Base-by-base conservation (phyloP, 2,113 vertebrate genomes). In the Okapia johnstoni region DNA sequence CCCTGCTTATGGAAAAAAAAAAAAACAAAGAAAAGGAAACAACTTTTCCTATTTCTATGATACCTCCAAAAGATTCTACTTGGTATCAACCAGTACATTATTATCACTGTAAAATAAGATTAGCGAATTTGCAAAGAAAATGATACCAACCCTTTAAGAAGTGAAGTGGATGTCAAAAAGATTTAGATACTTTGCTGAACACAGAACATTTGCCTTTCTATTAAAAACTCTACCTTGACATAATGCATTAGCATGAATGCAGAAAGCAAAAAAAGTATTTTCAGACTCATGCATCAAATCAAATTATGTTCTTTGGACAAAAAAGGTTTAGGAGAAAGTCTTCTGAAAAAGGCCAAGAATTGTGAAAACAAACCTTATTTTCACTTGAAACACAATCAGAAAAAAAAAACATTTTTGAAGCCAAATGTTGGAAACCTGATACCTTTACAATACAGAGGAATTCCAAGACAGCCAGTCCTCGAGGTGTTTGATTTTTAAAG, bases 261-360 rank as follows among this genome's bases (percentile, higher is more conserved):
- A 97, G n/a, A 96, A 91, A 94, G 33, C 4, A 77, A 26, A 92
- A 90, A 77, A 95, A 94, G 43, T 94, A 52, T 93, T 94, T 80
- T 52, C 46, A 88, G 79, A 94, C 57, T 58, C 60, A 90, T 50
- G 57, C 81, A 46, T 85, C 23, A 88, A 96, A 94, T 73, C 55
- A 96, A 93, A 96, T 93, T 66, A 92, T 58, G 15, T 70, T 94
- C 43, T 93, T 86, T 84, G 23, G 66, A 91, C 43, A 97, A 95
- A 93, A 54, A 86, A 77, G 21, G 5, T 85, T 96, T 93, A 52
- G 63, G 80, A 95, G 52, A 16, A 95, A 94, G 7, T 55, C 26
- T 79, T 57, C 12, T 92, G 88, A 90, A 96, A 97, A 36, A 87
- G 36, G 16, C 9, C 21, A 76, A 30, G 58, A 57, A 88, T 81